Base-by-base conservation (phyloP, 2,888 invertebrate species). In the Microdon myrmicae region DNA sequence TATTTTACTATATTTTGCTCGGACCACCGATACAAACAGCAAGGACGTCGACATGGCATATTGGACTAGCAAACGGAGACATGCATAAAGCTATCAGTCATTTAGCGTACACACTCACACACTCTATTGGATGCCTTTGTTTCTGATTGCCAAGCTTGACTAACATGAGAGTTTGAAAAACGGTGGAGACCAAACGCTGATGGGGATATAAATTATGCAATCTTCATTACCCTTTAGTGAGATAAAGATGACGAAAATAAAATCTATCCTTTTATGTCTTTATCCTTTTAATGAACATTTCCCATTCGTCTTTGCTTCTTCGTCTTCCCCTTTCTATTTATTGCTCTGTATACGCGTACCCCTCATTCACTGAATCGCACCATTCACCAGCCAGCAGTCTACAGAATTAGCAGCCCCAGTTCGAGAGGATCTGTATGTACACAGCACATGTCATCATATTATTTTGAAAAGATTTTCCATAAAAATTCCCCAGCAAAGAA, bases 121-220 rank as follows among this genome's bases (percentile, higher is more conserved):
- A 35, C 41, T 35, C 34, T 39, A 53, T 53, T 39, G 39, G 29
- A 38, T 22, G 31, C 43, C 34, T 61, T 61, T 56, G 43, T 61
- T 23, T 55, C 25, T 39, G 47, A 47, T 58, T 58, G 45, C 43
- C 31, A 44, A 34, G 61, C 48, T 45, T 43, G 38, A 23, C n/a
- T n/a, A 44, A 47, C 28, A 38, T 9, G 7, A 5, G 28, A 12
- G 17, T 4, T 14, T 13, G 9, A 6, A 12, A 14, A 26, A 9
- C 28, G 34, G 6, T 41, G 45, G 19, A 22, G 38, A 22, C 10
- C 51, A 43, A 48, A 61, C 44, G 60, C 51, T 59, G 59, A 66
- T 59, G 66, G 54, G 49, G 70, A 71, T 70, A 76, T 76, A 74
- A 74, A 73, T 76, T 76, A 76, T 76, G 75, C 75, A 77, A 71